Evolutionary conservation across 2,888 invertebrate genomes (phyloP).

Genomic region (Halictus quadricinctus): DNA sequence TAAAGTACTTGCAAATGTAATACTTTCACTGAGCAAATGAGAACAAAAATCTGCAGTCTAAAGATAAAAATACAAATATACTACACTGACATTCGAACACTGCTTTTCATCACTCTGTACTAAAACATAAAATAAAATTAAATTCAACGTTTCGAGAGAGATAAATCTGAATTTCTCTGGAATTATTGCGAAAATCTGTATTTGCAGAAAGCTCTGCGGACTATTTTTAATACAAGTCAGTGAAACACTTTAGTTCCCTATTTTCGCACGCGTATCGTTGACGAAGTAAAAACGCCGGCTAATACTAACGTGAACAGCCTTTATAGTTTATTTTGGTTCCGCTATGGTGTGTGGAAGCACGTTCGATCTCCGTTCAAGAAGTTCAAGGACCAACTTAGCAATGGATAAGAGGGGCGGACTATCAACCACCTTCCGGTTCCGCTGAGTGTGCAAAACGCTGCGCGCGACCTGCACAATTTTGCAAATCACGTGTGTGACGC

Average conservation of each 20-base stretch:
- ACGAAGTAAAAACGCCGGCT: neutral
- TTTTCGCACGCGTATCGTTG: neutral
- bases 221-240: neutral
- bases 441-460: conserved; percentile 29
- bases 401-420: conserved; percentile 18
- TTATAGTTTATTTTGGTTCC: conserved; percentile 7
- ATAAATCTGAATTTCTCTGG: neutral
- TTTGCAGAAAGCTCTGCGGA: too few relatives aligned
- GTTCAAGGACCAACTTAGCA: conserved; percentile 20
- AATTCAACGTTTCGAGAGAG: neutral
- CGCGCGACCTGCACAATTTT: conserved; percentile 55
- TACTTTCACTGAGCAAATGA: too few relatives aligned
- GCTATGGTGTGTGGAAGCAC: conserved; percentile 24
- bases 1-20: too few relatives aligned
- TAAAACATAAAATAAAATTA: too few relatives aligned
- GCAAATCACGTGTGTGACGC: conserved; percentile 56
- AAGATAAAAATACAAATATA: too few relatives aligned
- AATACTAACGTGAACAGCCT: neutral
- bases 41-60: too few relatives aligned
- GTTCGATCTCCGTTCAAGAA: conserved; percentile 4
- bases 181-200: too few relatives aligned
- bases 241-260: too few relatives aligned
- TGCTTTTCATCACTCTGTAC: too few relatives aligned
- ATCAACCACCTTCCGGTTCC: conserved; percentile 34
- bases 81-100: too few relatives aligned